Conservation (phyloP, 2,797 vertebrate genomes). For the Bucorvus abyssinicus region DNA sequence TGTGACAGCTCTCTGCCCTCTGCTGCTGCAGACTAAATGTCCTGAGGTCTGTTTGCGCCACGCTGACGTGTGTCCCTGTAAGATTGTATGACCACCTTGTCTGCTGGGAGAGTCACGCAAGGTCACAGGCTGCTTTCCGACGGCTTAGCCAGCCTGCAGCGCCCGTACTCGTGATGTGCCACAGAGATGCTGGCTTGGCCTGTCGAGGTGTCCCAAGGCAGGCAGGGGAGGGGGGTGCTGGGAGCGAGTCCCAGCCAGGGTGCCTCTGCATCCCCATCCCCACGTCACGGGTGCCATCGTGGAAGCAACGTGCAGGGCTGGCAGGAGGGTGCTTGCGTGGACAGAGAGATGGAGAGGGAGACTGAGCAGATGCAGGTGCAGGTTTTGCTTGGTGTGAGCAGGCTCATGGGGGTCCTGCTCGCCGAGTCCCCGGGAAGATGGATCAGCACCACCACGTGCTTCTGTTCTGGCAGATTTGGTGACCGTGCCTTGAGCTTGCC, state of each 20-base stretch:
- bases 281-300: accelerated
- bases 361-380: neutral
- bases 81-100: neutral
- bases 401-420: neutral
- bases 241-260: neutral
- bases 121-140: neutral
- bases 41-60: neutral
- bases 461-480: accelerated
- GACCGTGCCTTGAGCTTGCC: neutral
- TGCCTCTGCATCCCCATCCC: neutral
- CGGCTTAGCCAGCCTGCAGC: neutral
- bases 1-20: neutral
- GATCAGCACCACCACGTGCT: accelerated
- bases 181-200: accelerated
- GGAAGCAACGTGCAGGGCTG: accelerated
- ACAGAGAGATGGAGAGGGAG: neutral
- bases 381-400: neutral
- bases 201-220: accelerated
- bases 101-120: neutral
- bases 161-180: accelerated
- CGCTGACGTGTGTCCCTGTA: neutral
- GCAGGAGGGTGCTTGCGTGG: neutral
- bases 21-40: neutral
- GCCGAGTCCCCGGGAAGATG: neutral
- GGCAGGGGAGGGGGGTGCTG: accelerated